These are phyloP conservation scores for Sepiola atlantica DNA, from an alignment of 2,888 invertebrate species.

Conservation along the genomic window DNA sequence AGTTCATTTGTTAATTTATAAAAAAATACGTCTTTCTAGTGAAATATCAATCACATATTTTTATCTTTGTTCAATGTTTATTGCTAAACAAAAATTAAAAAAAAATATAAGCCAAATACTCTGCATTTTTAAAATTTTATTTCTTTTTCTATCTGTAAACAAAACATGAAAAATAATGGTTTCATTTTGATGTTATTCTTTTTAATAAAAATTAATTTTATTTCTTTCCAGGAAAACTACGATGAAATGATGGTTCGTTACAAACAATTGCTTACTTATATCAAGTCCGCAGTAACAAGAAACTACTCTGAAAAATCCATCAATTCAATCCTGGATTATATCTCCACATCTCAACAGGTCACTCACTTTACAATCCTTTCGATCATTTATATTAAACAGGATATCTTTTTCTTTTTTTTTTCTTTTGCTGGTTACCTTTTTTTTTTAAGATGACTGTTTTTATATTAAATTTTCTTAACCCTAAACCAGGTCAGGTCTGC, in stretches of 20 bases:
- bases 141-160: too few species aligned
- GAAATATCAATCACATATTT: too few species aligned
- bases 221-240: slow-evolving; percentile 84
- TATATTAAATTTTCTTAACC: too few species aligned
- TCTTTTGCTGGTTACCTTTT: background rate
- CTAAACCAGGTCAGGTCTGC: too few species aligned
- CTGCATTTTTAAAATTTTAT: too few species aligned
- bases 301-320: slow-evolving; percentile 99
- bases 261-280: slow-evolving; percentile 96
- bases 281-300: slow-evolving; percentile 98
- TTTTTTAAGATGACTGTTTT: background rate
- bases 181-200: background rate
- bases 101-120: too few species aligned
- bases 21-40: too few species aligned
- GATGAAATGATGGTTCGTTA: slow-evolving; percentile 96
- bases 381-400: slow-evolving; percentile 68
- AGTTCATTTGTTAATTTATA: too few species aligned
- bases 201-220: background rate
- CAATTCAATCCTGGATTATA: slow-evolving; percentile 98
- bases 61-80: too few species aligned
- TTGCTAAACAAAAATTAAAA: too few species aligned
- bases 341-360: slow-evolving; percentile 98
- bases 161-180: too few species aligned
- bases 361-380: slow-evolving; percentile 56
- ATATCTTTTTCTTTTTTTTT: background rate